Evolutionary conservation across 2,113 vertebrate species (phyloP).

Genomic region (Podarcis cretensis): DNA sequence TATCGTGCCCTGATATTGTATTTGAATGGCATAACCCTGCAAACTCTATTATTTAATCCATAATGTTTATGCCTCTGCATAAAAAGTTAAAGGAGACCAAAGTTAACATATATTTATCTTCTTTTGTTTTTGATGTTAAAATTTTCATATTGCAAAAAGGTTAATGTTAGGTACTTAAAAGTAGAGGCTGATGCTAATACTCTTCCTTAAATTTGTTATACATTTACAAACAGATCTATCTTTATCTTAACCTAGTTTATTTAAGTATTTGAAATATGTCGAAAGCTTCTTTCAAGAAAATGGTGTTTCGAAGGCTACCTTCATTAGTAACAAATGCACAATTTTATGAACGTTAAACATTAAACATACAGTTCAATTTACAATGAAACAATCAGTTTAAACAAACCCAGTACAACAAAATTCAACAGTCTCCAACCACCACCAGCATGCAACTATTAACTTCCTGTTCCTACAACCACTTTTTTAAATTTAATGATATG

Average conservation of each 20-base stretch:
- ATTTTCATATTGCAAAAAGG: neutral
- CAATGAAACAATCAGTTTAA: neutral
- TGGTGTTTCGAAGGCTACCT: neutral
- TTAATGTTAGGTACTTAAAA: too few species aligned
- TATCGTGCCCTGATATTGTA: neutral
- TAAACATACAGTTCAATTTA: neutral
- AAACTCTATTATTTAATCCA: neutral
- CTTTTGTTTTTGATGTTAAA: neutral
- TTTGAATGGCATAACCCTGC: neutral
- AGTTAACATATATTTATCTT: neutral
- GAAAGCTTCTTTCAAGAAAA: neutral
- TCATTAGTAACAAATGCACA: neutral
- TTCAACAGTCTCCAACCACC: neutral
- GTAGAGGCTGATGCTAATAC: neutral
- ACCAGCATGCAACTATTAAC: neutral
- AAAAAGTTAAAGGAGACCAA: neutral
- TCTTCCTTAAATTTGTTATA: neutral
- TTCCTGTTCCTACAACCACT: neutral
- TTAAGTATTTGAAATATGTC: neutral
- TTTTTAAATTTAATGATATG: too few species aligned
- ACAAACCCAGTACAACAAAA: neutral
- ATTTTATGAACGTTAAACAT: neutral
- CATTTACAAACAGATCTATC: neutral
- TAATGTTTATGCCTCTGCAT: neutral
- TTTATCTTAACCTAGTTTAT: neutral